Conservation (phyloP, 2,797 vertebrate genomes). For the Catostomus latipinnis region DNA sequence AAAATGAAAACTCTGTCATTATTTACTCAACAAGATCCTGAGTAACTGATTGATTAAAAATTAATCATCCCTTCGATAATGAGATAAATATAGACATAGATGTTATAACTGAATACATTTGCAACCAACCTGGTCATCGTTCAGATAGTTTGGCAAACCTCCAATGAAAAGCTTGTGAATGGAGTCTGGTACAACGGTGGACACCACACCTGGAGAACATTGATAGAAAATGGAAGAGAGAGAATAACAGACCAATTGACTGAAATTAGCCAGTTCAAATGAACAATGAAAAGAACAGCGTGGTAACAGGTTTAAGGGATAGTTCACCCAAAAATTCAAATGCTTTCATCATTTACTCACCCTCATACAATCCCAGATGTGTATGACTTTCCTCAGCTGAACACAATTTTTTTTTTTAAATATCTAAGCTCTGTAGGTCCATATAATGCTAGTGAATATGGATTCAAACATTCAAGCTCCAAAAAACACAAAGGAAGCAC, state of each 20-base stretch:
- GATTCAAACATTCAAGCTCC: too few species aligned
- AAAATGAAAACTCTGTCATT: too few species aligned
- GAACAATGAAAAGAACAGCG: neutral
- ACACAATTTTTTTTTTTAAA: too few species aligned
- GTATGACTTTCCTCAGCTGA: too few species aligned
- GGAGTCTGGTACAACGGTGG: slow-evolving; percentile 94
- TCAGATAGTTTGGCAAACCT: slow-evolving; percentile 93
- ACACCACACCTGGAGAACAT: slow-evolving; percentile 85
- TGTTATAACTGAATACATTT: neutral
- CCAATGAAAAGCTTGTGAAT: slow-evolving; percentile 95
- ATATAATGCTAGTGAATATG: too few species aligned
- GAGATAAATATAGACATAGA: neutral
- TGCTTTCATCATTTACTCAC: too few species aligned
- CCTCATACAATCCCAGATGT: too few species aligned
- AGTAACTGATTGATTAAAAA: too few species aligned
- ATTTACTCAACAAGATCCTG: too few species aligned
- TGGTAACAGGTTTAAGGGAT: neutral
- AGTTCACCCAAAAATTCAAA: too few species aligned
- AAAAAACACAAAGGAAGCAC: too few species aligned
- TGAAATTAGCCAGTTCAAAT: neutral
- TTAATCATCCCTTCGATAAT: neutral
- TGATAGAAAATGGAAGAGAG: slow-evolving; percentile 15
- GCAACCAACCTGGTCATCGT: slow-evolving; percentile 89
- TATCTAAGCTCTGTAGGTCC: too few species aligned
- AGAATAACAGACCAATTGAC: neutral